phyloP scores from a whole-genome alignment of 2,888 invertebrate species.

The Sialis fuliginosa region DNA sequence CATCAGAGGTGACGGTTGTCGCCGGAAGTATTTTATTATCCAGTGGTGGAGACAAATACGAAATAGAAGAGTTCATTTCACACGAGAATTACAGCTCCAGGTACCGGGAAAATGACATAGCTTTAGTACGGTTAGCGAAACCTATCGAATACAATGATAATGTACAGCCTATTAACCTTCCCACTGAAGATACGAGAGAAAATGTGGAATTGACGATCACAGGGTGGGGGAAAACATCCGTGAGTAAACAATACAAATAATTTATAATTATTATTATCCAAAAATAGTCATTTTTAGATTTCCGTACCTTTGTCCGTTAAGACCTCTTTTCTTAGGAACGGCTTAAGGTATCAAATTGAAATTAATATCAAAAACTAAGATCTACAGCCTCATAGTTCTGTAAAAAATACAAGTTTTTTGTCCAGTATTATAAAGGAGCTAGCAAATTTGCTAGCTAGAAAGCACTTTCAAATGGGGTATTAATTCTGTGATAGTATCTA shows the following conservation, averaged over 20 bases:
- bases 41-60: slow-evolving; percentile 24
- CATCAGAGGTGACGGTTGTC: slow-evolving; percentile 10
- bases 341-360: no score
- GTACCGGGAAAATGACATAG: slow-evolving; percentile 27
- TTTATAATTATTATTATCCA: neutral
- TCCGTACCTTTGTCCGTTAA: no score
- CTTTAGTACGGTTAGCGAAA: slow-evolving; percentile 21
- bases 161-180: neutral
- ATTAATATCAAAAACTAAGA: no score
- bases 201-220: slow-evolving; percentile 32
- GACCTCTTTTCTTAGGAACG: no score
- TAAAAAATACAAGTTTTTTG: no score
- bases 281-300: neutral
- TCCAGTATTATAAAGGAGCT: no score
- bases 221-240: slow-evolving; percentile 41
- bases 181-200: slow-evolving; percentile 27
- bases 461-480: no score
- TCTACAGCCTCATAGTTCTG: no score
- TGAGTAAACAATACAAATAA: slow-evolving; percentile 16
- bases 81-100: slow-evolving; percentile 23
- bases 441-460: no score
- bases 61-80: slow-evolving; percentile 20
- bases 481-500: no score
- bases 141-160: neutral
- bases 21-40: slow-evolving; percentile 28